Percentiles rank a stretch among this genome's conserved stretches.
These are phyloP conservation scores for Macrotis lagotis DNA, from an alignment of 2,113 vertebrate species.

Conservation along the genomic window DNA sequence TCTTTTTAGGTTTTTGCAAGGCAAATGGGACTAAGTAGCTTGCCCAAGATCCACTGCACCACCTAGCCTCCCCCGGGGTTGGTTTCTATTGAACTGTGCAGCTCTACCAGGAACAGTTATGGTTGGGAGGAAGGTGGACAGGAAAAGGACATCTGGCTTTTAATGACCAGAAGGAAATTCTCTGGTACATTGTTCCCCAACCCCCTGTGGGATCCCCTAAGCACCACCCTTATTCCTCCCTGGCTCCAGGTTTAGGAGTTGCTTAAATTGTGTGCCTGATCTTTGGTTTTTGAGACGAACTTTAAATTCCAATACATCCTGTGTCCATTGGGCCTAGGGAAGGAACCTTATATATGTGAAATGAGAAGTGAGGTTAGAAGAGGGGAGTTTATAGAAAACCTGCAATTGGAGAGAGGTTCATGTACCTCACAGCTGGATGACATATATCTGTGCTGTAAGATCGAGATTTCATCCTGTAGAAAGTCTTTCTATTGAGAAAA, in stretches of 20 bases:
- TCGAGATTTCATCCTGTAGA: constrained; percentile 61
- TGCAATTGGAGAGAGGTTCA: neutral
- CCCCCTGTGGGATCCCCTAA: neutral
- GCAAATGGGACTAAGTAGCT: too few species aligned
- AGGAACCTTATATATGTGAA: neutral
- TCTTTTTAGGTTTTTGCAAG: too few species aligned
- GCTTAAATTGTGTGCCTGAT: neutral
- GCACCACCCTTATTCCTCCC: too few species aligned
- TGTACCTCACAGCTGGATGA: constrained; percentile 53
- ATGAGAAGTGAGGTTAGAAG: neutral
- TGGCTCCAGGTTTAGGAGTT: neutral
- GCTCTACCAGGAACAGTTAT: neutral
- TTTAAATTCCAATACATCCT: neutral
- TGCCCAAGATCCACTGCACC: too few species aligned
- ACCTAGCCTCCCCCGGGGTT: too few species aligned
- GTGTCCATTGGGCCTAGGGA: neutral
- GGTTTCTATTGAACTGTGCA: too few species aligned
- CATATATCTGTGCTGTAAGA: constrained; percentile 65
- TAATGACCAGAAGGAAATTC: neutral
- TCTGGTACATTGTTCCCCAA: neutral
- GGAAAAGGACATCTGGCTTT: neutral
- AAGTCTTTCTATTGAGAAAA: constrained; percentile 60
- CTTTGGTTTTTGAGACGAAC: neutral
- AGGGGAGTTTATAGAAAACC: neutral
- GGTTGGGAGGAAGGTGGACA: neutral